A percentile compares a stretch with the other conserved stretches of the same genome.
phyloP scores from a whole-genome alignment of 35 echinoderm and acorn worm species.

The Amphiura filiformis region DNA sequence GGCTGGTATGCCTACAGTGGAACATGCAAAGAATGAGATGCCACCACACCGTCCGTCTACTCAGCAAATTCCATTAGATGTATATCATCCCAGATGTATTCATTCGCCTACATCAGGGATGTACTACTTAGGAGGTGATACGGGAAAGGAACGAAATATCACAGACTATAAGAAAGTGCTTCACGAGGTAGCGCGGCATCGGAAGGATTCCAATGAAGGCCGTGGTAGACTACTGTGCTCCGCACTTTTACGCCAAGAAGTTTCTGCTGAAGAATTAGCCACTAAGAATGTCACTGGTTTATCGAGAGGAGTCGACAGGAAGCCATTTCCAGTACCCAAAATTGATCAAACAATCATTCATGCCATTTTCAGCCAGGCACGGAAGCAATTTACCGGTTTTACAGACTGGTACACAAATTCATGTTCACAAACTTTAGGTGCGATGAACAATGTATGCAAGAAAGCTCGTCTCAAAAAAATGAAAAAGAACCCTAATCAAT shows the following conservation, averaged over 20 bases:
- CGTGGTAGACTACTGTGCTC: neutral
- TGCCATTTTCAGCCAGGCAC: conserved; percentile 13
- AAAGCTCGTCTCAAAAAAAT: neutral
- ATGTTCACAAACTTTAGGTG: neutral
- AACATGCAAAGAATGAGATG: too few relatives aligned
- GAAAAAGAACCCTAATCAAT: too few relatives aligned
- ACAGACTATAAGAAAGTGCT: neutral
- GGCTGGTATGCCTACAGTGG: too few relatives aligned
- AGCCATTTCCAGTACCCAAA: neutral
- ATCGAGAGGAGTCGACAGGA: neutral
- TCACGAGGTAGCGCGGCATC: neutral
- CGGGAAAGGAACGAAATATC: neutral
- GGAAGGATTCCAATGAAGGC: neutral
- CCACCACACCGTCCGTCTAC: too few relatives aligned
- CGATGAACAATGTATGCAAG: neutral
- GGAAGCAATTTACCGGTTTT: conserved; percentile 14
- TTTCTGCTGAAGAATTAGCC: neutral
- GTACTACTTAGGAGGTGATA: conserved; percentile 3
- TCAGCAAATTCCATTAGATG: too few relatives aligned
- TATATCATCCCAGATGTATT: neutral
- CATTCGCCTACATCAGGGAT: neutral
- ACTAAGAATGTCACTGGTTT: neutral
- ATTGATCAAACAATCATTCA: neutral
- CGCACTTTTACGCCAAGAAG: neutral
- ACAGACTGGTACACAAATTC: conserved; percentile 7